Conservation (phyloP, 2,113 vertebrate species). For the Dromaius novaehollandiae region DNA sequence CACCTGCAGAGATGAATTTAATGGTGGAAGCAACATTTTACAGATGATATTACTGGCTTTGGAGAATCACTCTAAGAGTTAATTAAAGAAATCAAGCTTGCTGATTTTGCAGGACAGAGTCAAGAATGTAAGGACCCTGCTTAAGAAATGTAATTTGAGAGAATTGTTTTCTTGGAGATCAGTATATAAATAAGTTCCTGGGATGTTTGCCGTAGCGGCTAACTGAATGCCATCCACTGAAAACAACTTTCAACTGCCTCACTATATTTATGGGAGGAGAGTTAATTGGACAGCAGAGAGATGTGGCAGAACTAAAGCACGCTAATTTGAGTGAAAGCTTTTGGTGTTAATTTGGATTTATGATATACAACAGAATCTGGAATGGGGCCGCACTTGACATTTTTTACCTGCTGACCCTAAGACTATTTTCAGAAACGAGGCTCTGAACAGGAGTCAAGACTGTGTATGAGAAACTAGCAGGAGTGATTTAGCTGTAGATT, state of each 20-base stretch:
- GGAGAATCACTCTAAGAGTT: not conserved
- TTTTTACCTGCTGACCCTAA: slow-evolving; percentile 16
- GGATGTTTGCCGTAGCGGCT: not conserved
- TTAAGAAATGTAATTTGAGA: not conserved
- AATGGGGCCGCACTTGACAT: not conserved
- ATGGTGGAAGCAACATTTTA: not conserved
- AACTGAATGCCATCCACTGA: not conserved
- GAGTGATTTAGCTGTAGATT: not conserved
- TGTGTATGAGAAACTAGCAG: not conserved
- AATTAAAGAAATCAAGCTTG: not conserved
- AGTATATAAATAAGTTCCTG: not conserved
- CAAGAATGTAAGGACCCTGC: not conserved
- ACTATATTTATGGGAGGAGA: not conserved
- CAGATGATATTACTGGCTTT: not conserved
- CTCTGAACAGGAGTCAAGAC: not conserved
- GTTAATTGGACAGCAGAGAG: not conserved
- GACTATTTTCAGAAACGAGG: slow-evolving; percentile 12
- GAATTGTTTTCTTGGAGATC: not conserved
- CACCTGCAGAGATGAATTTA: not conserved
- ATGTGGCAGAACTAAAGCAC: not conserved
- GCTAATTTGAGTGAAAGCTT: not conserved
- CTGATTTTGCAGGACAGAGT: not conserved
- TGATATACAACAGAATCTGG: not conserved
- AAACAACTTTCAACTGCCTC: not conserved
- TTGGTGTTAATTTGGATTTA: slow-evolving; percentile 9